phyloP scores from a whole-genome alignment of 1,140 invertebrate species.

The Atta texana region DNA sequence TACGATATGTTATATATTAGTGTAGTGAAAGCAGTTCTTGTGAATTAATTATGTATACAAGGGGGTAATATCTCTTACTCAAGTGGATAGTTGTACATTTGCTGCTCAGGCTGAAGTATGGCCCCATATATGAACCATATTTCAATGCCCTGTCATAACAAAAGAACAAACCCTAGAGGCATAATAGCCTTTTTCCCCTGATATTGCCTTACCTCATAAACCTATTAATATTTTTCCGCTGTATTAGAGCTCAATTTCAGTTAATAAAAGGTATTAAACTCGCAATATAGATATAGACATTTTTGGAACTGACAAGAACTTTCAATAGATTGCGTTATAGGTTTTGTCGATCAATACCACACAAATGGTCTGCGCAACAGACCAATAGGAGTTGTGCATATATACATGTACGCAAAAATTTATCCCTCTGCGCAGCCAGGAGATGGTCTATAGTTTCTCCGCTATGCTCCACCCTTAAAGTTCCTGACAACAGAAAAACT shows the following conservation, averaged over 20 bases:
- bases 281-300: constrained; percentile 9
- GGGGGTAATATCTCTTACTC: constrained; percentile 7
- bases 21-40: neutral
- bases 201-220: constrained; percentile 70
- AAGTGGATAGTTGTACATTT: constrained; percentile 51
- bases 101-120: constrained; percentile 10
- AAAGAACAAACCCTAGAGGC: constrained; percentile 67
- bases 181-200: constrained; percentile 74
- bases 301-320: constrained; percentile 55
- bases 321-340: constrained; percentile 82
- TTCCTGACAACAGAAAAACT: constrained; percentile 70
- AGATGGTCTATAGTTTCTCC: constrained; percentile 69
- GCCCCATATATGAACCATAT: constrained; percentile 77
- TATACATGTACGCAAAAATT: constrained; percentile 71
- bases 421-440: constrained; percentile 80
- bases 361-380: constrained; percentile 81
- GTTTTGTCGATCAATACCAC: constrained; percentile 86
- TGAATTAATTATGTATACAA: constrained; percentile 16
- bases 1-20: neutral
- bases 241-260: constrained; percentile 69
- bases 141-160: constrained; percentile 79
- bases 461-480: constrained; percentile 70
- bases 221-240: constrained; percentile 80
- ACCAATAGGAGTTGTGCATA: constrained; percentile 78
- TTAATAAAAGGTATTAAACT: constrained; percentile 70